Percentiles rank a stretch among this genome's conserved stretches.
phyloP scores from a whole-genome alignment of 2,113 vertebrate species.

The Lepus americanus region DNA sequence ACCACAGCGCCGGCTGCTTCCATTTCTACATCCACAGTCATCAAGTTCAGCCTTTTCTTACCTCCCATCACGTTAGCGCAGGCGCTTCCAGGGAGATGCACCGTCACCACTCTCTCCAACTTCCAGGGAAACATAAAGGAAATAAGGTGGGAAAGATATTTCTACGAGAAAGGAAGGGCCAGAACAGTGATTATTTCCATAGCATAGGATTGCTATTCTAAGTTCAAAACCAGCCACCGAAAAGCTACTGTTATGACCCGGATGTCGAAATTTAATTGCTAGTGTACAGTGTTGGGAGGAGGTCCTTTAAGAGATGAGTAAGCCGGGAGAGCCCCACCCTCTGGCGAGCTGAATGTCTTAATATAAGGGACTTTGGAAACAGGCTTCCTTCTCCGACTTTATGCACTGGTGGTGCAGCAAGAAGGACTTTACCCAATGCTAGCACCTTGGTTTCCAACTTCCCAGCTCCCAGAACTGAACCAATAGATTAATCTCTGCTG shows the following conservation, averaged over 20 bases:
- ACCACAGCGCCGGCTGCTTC: not conserved
- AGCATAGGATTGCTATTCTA: not conserved
- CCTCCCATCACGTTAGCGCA: not conserved
- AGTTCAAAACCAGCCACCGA: not conserved
- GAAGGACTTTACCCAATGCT: not conserved
- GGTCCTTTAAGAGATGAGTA: not conserved
- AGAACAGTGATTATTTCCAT: not conserved
- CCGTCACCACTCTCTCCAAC: not conserved
- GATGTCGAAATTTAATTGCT: not conserved
- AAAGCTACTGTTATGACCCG: not conserved
- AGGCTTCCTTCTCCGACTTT: not conserved
- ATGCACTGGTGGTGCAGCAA: not conserved
- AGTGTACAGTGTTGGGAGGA: not conserved
- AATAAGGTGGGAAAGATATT: not conserved
- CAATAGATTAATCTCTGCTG: not conserved
- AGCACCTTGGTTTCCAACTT: not conserved
- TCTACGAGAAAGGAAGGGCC: not conserved
- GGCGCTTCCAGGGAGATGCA: not conserved
- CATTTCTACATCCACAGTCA: no score
- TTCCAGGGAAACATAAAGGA: not conserved
- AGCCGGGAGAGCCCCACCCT: not conserved
- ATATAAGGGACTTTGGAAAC: not conserved
- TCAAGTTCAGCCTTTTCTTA: not conserved
- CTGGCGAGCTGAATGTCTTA: not conserved
- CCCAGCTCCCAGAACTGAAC: not conserved